Evolutionary conservation across 2,888 invertebrate genomes (phyloP), one percentile per base, ranked within the genome.

Genomic region (Tinea semifulvella): DNA sequence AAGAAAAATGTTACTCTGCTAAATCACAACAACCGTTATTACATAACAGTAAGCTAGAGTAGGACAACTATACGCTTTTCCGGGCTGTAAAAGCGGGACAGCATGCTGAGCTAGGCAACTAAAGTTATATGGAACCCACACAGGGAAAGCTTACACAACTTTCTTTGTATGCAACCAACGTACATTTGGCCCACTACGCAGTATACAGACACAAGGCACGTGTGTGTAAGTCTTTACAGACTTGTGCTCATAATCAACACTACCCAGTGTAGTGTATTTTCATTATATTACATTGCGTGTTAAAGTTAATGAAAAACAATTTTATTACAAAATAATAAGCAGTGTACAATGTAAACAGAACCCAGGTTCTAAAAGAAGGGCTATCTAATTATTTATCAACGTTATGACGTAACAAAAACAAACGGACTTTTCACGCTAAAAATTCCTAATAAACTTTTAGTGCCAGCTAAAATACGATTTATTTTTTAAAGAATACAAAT

Each of bases 21-120:
- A 75, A 73, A 72, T 69, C 66, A 69, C 70, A 75, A 75, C 72
- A 68, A 74, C 79, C 75, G 77, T 79, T 79, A 79, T 80, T 77
- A 68, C 69, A 76, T 80, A 80, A 80, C 77, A 73, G 75, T 70
- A 50, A 45, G 68, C 50, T 53, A 52, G 67, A 76, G 58, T 62
- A 68, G 67, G 76, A 47, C 38, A 75, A 52, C 53, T 53, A 53
- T 40, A 31, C 31, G 31, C 14, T 18, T 19, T 31, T 19, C 18
- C 26, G 6, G 10, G 8, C 1, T 2, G 20, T 11, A 11, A 10
- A 14, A 45, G 28, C 8, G 28, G 17, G 53, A 56, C 26, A 43
- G 49, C 49, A 51, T 58, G 56, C 53, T 60, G 58, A 67, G 35
- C 13, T 14, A 35, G 26, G 26, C 26, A 26, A n/a, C 26, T 35